Base-by-base conservation (phyloP, 1,140 invertebrate genomes). In the Formica exsecta region DNA sequence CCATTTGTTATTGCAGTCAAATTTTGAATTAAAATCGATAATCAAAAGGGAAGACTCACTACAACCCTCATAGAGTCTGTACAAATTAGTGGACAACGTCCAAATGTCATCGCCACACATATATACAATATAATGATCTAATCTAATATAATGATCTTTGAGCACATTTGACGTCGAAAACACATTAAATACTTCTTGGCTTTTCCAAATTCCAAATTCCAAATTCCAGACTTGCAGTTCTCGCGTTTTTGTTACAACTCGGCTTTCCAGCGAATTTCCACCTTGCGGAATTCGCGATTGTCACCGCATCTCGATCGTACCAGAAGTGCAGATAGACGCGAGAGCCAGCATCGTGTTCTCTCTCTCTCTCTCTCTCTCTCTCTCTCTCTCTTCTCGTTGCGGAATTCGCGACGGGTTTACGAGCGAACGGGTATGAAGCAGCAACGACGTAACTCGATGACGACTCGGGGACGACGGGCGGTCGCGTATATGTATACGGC, bases 381-480 rank as follows among this genome's bases (percentile, higher is more conserved):
- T 75, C 38, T 48, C 6, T 65, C 59, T 59, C 22, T 74, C 70
- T 62, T 32, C 44, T 75, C n/a, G 41, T 79, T 66, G 71, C 73
- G 32, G 77, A 80, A 62, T 84, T 62, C 80, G 57, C 57, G 68
- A 19, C 70, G 32, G 68, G 75, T 83, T 51, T 74, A 80, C 64
- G 76, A 80, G 76, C 76, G 48, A 80, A 41, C 48, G 64, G 66
- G 66, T 32, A 71, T 36, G 51, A 36, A 71, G 51, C 29, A 44
- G 41, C 65, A 25, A 73, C 79, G 68, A 61, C 61, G 79, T 73
- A 83, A 83, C 79, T 71, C 79, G 79, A 68, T 75, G 62, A 73
- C 57, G 74, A 80, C 38, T 77, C 79, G 86, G 54, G 44, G 44
- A 87, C 85, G 85, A 22, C 22, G 79, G 77, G 79, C 79, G 62